phyloP scores from a whole-genome alignment of 2,113 vertebrate genomes.

The Ginglymostoma cirratum region DNA sequence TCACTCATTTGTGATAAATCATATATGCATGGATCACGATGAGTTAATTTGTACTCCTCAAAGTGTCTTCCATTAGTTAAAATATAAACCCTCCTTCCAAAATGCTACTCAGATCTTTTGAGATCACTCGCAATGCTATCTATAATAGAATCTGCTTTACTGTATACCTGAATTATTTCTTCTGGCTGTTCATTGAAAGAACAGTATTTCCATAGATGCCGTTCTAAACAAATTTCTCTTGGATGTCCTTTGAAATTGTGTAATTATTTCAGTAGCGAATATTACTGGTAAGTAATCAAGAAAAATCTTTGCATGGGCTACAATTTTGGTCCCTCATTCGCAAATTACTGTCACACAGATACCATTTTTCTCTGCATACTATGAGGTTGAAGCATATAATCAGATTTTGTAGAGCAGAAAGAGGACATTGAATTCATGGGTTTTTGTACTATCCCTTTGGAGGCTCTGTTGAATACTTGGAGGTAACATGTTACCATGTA shows the following conservation, averaged over 20 bases:
- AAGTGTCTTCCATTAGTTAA: neutral
- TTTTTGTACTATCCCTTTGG: neutral
- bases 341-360: neutral
- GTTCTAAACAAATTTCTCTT: neutral
- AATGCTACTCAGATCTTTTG: neutral
- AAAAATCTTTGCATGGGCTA: neutral
- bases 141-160: neutral
- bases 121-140: neutral
- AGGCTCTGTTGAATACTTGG: neutral
- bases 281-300: neutral
- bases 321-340: neutral
- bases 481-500: neutral
- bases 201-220: neutral
- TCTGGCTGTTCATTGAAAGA: neutral
- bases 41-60: neutral
- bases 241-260: neutral
- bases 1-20: neutral
- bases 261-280: neutral
- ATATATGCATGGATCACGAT: neutral
- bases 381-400: neutral
- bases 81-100: neutral
- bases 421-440: neutral
- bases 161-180: neutral
- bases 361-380: neutral
- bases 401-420: neutral